Percentiles rank a stretch among this genome's conserved stretches.
These are phyloP conservation scores for Entosphenus tridentatus DNA, from an alignment of 2,113 vertebrate species.

Conservation along the genomic window DNA sequence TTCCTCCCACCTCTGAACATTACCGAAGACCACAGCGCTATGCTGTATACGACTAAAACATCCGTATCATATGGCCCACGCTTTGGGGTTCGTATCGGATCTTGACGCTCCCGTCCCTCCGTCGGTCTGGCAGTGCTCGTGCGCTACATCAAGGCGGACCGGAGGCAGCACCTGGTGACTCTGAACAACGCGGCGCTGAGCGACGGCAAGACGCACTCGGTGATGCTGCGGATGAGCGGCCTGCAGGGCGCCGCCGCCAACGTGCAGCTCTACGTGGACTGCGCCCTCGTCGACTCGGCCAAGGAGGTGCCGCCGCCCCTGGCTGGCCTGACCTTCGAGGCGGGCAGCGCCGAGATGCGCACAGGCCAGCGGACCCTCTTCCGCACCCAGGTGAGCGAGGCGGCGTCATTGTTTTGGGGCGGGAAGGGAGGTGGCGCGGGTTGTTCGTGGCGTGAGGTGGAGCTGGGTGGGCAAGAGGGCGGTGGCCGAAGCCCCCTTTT, in stretches of 20 bases:
- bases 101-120: too few species aligned
- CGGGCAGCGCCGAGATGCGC: constrained; percentile 41
- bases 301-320: constrained; percentile 38
- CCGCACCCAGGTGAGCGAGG: constrained; percentile 41
- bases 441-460: too few species aligned
- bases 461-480: too few species aligned
- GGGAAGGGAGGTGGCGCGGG: too few species aligned
- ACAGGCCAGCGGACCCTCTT: constrained; percentile 53
- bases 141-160: constrained; percentile 53
- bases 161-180: constrained; percentile 61
- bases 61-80: too few species aligned
- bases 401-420: too few species aligned
- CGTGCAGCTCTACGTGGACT: constrained; percentile 65
- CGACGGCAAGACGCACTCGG: constrained; percentile 45
- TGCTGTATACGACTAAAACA: too few species aligned
- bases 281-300: constrained; percentile 49
- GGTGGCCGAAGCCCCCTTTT: too few species aligned
- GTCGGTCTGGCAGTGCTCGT: constrained; percentile 33
- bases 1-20: too few species aligned
- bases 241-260: constrained; percentile 29
- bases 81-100: too few species aligned
- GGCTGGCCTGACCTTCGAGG: constrained; percentile 34
- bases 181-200: constrained; percentile 52
- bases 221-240: constrained; percentile 51
- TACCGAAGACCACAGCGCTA: too few species aligned